phyloP scores from a whole-genome alignment of 2,113 vertebrate species.

The Bufo bufo region DNA sequence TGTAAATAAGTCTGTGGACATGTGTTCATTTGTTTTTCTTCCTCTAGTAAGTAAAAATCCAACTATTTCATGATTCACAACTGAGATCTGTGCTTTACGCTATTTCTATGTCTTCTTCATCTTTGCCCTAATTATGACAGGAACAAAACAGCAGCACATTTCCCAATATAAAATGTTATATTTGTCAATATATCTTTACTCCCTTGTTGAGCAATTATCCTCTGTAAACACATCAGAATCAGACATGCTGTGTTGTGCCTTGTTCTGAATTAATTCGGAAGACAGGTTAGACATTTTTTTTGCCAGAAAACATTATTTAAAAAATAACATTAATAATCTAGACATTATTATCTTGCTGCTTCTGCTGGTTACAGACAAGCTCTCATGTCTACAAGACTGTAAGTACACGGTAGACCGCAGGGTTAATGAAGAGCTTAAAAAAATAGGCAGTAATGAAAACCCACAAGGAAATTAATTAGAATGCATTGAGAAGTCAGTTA shows the following conservation, averaged over 20 bases:
- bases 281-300: conserved; percentile 12
- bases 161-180: conserved; percentile 40
- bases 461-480: conserved; percentile 22
- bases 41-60: conserved; percentile 26
- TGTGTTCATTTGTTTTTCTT: background rate
- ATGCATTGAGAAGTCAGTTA: conserved; percentile 18
- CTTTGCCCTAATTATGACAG: conserved; percentile 34
- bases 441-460: conserved; percentile 12
- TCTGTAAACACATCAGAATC: conserved; percentile 30
- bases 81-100: conserved; percentile 14
- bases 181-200: conserved; percentile 32
- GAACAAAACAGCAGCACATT: conserved; percentile 39
- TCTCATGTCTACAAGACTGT: background rate
- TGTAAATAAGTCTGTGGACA: background rate
- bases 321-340: conserved; percentile 20
- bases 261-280: conserved; percentile 28
- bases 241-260: conserved; percentile 4
- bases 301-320: conserved; percentile 8
- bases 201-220: conserved; percentile 36
- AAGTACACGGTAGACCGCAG: background rate
- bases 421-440: conserved; percentile 27
- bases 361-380: background rate
- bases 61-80: conserved; percentile 12
- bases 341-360: conserved; percentile 11
- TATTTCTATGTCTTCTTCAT: background rate